These are phyloP conservation scores for Myiopsitta monachus DNA, from an alignment of 2,113 vertebrate genomes.

Conservation along the genomic window DNA sequence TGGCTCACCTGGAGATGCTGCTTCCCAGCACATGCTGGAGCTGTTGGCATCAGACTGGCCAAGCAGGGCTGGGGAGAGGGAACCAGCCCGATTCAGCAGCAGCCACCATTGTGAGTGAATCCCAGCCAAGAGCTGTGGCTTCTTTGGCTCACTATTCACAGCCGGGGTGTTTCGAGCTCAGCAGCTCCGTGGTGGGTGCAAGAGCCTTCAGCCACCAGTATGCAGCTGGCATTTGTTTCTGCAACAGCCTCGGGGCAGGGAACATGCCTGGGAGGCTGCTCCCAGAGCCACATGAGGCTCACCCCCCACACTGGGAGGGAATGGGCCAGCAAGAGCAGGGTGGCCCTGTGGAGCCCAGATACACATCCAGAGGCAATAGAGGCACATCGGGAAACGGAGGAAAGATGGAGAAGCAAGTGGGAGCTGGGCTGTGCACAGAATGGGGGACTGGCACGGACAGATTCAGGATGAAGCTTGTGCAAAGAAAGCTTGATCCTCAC, in stretches of 20 bases:
- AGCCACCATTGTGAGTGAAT: rapidly evolving
- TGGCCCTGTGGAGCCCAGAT: background rate
- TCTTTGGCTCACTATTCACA: rapidly evolving
- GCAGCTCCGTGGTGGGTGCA: rapidly evolving
- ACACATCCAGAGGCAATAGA: background rate
- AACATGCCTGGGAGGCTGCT: background rate
- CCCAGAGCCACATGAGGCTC: rapidly evolving
- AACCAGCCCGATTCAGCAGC: rapidly evolving
- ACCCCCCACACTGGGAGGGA: rapidly evolving
- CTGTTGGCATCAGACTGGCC: rapidly evolving
- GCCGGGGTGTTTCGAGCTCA: rapidly evolving
- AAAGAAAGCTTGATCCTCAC: background rate
- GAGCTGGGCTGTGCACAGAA: background rate
- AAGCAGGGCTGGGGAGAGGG: rapidly evolving
- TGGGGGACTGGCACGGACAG: background rate
- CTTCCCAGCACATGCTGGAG: background rate
- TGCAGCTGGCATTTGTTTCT: background rate
- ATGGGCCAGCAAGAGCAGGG: background rate
- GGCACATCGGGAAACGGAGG: rapidly evolving
- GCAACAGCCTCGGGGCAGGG: background rate
- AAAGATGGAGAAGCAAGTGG: background rate
- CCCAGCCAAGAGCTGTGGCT: rapidly evolving
- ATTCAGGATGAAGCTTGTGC: background rate
- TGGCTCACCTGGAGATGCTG: background rate
- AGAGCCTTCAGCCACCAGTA: rapidly evolving